Evolutionary conservation across 2,797 vertebrate species (phyloP).

Genomic region (Pangasius sanitwongsei): DNA sequence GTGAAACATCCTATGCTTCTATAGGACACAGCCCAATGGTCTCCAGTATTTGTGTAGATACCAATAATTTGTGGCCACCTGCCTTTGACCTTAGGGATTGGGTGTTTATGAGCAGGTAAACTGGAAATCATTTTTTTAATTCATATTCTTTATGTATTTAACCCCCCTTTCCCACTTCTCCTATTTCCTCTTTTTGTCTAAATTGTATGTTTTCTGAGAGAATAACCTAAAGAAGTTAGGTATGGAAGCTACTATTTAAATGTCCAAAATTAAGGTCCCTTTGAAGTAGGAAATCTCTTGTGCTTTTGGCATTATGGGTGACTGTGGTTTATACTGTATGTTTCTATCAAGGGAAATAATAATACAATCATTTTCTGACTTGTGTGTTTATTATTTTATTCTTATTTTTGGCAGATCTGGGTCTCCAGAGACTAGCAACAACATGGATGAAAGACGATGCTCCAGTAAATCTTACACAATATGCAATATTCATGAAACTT

Average conservation of each 20-base stretch:
- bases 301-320: not conserved
- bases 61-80: not conserved
- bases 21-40: too few relatives aligned
- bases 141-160: too few relatives aligned
- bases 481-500: not conserved
- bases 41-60: not conserved
- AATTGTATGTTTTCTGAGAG: too few relatives aligned
- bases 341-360: not conserved
- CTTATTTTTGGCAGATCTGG: not conserved
- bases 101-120: not conserved
- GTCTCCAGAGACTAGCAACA: not conserved
- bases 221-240: too few relatives aligned
- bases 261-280: not conserved
- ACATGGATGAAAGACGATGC: not conserved
- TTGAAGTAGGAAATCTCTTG: not conserved
- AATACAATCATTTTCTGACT: not conserved
- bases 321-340: not conserved
- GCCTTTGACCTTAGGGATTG: not conserved
- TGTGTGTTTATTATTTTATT: not conserved
- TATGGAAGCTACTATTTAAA: too few relatives aligned
- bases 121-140: not conserved
- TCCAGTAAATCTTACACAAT: not conserved
- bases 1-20: too few relatives aligned
- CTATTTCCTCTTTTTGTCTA: too few relatives aligned
- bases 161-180: too few relatives aligned